Conservation (phyloP, 2,888 invertebrate genomes). For the Cephus pulcher region DNA sequence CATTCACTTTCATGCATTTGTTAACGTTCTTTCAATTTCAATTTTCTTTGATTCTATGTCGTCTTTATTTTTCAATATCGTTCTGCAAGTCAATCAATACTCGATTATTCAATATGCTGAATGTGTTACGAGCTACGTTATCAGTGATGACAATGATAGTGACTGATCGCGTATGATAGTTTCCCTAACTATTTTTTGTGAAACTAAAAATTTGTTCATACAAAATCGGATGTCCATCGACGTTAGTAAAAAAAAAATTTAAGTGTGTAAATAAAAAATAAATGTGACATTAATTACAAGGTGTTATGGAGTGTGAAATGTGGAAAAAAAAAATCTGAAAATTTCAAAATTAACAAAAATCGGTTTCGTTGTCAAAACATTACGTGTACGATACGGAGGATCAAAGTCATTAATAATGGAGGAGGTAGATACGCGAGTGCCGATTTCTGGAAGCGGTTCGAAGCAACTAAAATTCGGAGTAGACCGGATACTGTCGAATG, state of each 20-base stretch:
- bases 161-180: not conserved
- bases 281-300: not conserved
- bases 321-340: not conserved
- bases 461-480: slow-evolving; percentile 74
- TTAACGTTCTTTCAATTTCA: not conserved
- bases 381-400: not conserved
- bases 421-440: slow-evolving; percentile 29
- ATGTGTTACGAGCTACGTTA: not conserved
- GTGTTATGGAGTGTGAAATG: not conserved
- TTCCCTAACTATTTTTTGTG: not conserved
- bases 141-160: not conserved
- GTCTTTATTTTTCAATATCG: not conserved
- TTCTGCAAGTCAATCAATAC: not conserved
- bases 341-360: not conserved
- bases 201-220: not conserved
- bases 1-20: slow-evolving; percentile 34
- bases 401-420: slow-evolving; percentile 26
- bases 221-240: not conserved
- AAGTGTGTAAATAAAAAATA: not conserved
- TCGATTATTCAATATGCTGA: not conserved
- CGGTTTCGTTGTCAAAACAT: not conserved
- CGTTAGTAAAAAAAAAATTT: not conserved
- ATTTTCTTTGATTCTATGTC: not conserved
- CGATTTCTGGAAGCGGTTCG: slow-evolving; percentile 32
- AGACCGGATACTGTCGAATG: slow-evolving; percentile 75